Conservation (phyloP, 2,888 invertebrate genomes). For the Epirrhoe tristata region DNA sequence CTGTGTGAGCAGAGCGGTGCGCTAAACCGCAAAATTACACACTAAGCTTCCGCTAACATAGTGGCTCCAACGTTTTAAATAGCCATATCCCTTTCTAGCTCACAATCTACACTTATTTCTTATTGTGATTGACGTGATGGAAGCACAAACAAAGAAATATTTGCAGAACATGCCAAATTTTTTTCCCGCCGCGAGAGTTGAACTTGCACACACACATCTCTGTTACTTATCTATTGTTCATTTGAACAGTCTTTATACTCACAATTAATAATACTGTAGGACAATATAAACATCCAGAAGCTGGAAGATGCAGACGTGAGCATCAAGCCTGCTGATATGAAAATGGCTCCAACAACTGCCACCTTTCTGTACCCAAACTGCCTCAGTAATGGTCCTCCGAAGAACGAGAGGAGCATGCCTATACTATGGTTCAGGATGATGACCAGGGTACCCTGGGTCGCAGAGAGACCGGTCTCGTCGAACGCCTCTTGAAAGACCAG, state of each 20-base stretch:
- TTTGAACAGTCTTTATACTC: slow-evolving; percentile 64
- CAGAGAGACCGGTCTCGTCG: slow-evolving; percentile 81
- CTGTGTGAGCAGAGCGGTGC: too few species aligned
- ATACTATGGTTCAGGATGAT: slow-evolving; percentile 88
- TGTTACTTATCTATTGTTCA: neutral
- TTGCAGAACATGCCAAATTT: too few species aligned
- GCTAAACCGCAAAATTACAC: too few species aligned
- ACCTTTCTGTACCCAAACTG: slow-evolving; percentile 88
- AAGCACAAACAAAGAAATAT: too few species aligned
- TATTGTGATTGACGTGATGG: too few species aligned
- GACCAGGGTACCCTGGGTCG: slow-evolving; percentile 87
- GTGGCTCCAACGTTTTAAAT: too few species aligned
- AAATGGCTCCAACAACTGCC: slow-evolving; percentile 83
- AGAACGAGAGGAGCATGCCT: slow-evolving; percentile 87
- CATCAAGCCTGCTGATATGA: slow-evolving; percentile 85
- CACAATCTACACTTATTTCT: too few species aligned
- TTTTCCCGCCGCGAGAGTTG: too few species aligned
- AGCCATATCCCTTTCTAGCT: too few species aligned
- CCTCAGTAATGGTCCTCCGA: slow-evolving; percentile 87
- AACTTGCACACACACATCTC: too few species aligned
- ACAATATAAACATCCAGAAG: slow-evolving; percentile 86
- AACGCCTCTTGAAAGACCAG: slow-evolving; percentile 88
- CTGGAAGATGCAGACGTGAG: slow-evolving; percentile 83
- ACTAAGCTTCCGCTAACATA: too few species aligned
- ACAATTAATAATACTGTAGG: slow-evolving; percentile 90